Percentiles rank a stretch among this genome's conserved stretches.
Conservation (phyloP, 2,113 vertebrate species). For the Xenopus tropicalis region DNA sequence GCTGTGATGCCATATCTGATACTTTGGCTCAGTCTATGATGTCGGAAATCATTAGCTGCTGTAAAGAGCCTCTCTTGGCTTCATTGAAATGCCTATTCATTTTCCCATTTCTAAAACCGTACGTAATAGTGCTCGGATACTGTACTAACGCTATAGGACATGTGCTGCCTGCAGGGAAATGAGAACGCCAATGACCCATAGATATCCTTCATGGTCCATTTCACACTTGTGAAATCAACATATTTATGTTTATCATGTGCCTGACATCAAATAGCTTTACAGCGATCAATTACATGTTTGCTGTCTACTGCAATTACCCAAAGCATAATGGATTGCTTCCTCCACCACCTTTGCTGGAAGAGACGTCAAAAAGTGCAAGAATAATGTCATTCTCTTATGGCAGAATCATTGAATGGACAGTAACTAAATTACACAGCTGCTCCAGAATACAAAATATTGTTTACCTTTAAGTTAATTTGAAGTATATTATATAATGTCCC, state of each 20-base stretch:
- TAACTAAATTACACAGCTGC: no score
- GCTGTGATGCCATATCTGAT: neutral
- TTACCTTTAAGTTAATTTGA: no score
- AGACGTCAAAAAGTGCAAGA: neutral
- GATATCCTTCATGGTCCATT: constrained; percentile 35
- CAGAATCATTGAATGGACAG: no score
- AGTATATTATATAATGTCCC: no score
- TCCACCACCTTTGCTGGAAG: neutral
- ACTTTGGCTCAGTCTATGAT: neutral
- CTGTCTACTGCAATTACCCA: constrained; percentile 24
- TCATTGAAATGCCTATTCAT: neutral
- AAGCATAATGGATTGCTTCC: constrained; percentile 26
- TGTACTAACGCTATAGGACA: constrained; percentile 26
- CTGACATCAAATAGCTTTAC: constrained; percentile 28
- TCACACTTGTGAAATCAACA: constrained; percentile 23
- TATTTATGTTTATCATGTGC: constrained; percentile 33
- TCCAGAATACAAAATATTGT: no score
- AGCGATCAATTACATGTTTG: constrained; percentile 25
- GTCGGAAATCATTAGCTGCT: neutral
- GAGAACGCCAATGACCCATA: constrained; percentile 34
- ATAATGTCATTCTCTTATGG: no score
- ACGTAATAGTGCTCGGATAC: neutral
- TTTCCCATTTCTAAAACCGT: neutral
- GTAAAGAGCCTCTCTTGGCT: neutral
- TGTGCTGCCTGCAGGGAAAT: constrained; percentile 23